Evolutionary conservation across 2,113 vertebrate genomes (phyloP), one percentile per base, ranked within the genome.

Genomic region (Noctilio leporinus): DNA sequence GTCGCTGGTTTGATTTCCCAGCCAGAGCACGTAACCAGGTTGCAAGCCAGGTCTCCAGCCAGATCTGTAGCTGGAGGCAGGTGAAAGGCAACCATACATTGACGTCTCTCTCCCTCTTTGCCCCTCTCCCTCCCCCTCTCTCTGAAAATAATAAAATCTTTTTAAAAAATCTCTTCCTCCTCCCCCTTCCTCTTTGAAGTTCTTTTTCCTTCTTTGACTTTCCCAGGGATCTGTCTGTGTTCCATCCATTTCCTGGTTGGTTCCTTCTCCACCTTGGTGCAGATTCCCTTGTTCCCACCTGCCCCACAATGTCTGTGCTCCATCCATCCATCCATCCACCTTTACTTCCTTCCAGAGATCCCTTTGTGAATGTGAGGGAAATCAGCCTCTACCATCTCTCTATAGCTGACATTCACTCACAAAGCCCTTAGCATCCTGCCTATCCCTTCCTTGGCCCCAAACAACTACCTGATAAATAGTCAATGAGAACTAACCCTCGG

Each of bases 201-300:
- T 5, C 47, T 49, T 24, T 2, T 20, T 33, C 8, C 26, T 33
- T 24, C 17, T 16, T 26, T 28, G 43, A 49, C 4, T 75, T 84
- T 5, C 9, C 53, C 0, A 0, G 43, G 33, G 38, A 33, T n/a
- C 28, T 62, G 28, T 43, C 47, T 62, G 43, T 2, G 0, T 45
- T 12, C 28, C 7, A 80, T 70, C 59, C 19, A 49, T 19, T 15
- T 82, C 17, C 35, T 17, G 22, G 17, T 1, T 15, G 24, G 20
- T 19, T 24, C 35, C 69, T 83, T 53, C 12, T 59, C 53, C 86
- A 67, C 33, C 47, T 19, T 20, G 24, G 43, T 9, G 14, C 16
- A 28, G 22, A 4, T 12, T 4, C 51, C 2, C 55, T 30, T 10
- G 38, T 4, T 14, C 73, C 15, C 33, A 72, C 7, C n/a, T 91